Percentiles rank a stretch among this genome's conserved stretches.
Evolutionary conservation across 1,140 invertebrate species (phyloP).

Genomic region (Eriocheir sinensis): DNA sequence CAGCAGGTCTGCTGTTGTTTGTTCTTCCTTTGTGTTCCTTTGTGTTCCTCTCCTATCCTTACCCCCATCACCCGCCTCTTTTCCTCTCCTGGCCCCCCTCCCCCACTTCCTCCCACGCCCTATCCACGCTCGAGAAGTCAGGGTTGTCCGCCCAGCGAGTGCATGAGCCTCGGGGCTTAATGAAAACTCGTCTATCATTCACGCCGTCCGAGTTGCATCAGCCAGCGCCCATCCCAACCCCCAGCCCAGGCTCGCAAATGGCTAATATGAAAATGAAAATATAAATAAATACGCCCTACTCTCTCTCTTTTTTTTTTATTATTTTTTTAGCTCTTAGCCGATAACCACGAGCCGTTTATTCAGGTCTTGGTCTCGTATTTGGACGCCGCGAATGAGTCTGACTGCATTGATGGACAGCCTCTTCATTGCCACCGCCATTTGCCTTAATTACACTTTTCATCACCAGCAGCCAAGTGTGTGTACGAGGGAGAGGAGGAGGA

Average conservation of each 20-base stretch:
- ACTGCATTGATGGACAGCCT: background rate
- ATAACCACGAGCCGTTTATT: background rate
- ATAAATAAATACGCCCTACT: no score
- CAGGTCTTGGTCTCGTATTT: background rate
- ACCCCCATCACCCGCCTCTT: no score
- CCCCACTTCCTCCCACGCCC: no score
- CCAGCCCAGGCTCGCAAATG: background rate
- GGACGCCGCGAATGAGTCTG: no score
- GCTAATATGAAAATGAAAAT: background rate
- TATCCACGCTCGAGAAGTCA: no score
- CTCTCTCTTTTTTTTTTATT: no score
- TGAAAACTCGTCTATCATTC: background rate
- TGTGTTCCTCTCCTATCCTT: no score
- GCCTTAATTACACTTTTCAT: conserved; percentile 13
- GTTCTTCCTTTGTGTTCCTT: no score
- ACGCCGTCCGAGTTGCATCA: background rate
- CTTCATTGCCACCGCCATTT: background rate
- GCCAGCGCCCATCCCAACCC: background rate
- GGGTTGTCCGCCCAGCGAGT: no score
- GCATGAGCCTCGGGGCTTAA: background rate
- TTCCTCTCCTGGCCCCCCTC: no score
- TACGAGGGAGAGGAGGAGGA: background rate
- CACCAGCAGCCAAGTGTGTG: background rate
- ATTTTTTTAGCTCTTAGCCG: background rate
- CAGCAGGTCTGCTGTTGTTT: no score